Percentiles rank a stretch among this genome's conserved stretches.
phyloP scores from a whole-genome alignment of 2,113 vertebrate genomes.

The Rhineura floridana region DNA sequence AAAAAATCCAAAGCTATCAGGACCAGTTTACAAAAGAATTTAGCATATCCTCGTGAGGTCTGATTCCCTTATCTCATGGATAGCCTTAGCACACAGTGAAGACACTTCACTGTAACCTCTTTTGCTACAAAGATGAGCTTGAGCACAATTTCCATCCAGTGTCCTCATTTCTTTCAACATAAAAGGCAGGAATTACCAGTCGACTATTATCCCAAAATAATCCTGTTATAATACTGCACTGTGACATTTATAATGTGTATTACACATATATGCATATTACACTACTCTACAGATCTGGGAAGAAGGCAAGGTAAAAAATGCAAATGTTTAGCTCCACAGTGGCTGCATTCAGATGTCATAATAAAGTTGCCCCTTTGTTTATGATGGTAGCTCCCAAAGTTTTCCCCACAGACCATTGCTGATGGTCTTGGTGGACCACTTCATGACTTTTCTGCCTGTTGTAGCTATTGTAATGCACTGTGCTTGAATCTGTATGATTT shows the following conservation, averaged over 20 bases:
- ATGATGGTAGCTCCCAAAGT: too few species aligned
- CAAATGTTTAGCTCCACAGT: background rate
- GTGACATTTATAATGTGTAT: slow-evolving; percentile 29
- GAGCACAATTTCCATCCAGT: slow-evolving; percentile 38
- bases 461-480: too few species aligned
- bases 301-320: background rate
- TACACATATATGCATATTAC: slow-evolving; percentile 13
- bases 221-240: slow-evolving; percentile 37
- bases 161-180: slow-evolving; percentile 43
- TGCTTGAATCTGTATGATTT: too few species aligned
- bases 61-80: slow-evolving; percentile 38
- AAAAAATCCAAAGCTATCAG: slow-evolving; percentile 46
- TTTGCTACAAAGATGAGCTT: slow-evolving; percentile 39
- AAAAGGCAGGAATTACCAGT: slow-evolving; percentile 49
- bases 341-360: background rate
- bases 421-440: too few species aligned
- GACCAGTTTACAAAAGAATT: slow-evolving; percentile 47
- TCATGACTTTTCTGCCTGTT: too few species aligned
- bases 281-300: background rate
- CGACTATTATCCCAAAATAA: slow-evolving; percentile 48
- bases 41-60: slow-evolving; percentile 23
- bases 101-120: slow-evolving; percentile 10
- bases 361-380: background rate
- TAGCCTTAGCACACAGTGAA: slow-evolving; percentile 49
- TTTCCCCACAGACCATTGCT: too few species aligned